Evolutionary conservation across 2,888 invertebrate genomes (phyloP).

Genomic region (Tipula unca): DNA sequence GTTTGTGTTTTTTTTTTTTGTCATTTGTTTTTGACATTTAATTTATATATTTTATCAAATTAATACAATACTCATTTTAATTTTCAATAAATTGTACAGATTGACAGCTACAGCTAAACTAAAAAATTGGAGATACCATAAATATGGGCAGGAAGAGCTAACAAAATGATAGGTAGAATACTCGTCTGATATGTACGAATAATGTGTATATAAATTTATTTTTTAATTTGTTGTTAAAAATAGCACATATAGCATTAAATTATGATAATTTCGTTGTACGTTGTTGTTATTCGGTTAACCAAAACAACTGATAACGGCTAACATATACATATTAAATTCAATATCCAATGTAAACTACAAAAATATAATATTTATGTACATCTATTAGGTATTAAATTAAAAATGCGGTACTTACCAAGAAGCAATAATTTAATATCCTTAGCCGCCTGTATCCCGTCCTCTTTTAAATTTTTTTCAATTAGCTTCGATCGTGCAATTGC

Average conservation of each 20-base stretch:
- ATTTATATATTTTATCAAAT: too few relatives aligned
- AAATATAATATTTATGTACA: background rate
- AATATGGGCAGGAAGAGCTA: too few relatives aligned
- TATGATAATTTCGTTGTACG: background rate
- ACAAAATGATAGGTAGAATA: too few relatives aligned
- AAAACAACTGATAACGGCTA: background rate
- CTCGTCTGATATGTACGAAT: too few relatives aligned
- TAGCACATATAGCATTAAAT: background rate
- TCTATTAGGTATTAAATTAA: background rate
- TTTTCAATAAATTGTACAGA: too few relatives aligned
- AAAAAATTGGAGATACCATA: too few relatives aligned
- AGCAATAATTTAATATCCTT: slow-evolving; percentile 98
- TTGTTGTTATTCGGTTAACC: background rate
- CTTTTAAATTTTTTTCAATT: slow-evolving; percentile 96
- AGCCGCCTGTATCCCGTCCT: slow-evolving; percentile 96
- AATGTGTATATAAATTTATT: too few relatives aligned
- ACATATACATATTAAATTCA: background rate
- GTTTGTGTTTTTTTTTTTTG: too few relatives aligned
- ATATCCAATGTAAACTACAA: background rate
- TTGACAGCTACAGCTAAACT: too few relatives aligned
- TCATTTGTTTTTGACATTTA: too few relatives aligned
- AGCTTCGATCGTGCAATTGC: slow-evolving; percentile 94
- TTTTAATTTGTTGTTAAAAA: background rate
- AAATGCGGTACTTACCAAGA: slow-evolving; percentile 61
- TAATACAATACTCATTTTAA: too few relatives aligned